Percentiles rank a stretch among this genome's conserved stretches.
Evolutionary conservation across 2,888 invertebrate genomes (phyloP).

Genomic region (Rhagonycha fulva): DNA sequence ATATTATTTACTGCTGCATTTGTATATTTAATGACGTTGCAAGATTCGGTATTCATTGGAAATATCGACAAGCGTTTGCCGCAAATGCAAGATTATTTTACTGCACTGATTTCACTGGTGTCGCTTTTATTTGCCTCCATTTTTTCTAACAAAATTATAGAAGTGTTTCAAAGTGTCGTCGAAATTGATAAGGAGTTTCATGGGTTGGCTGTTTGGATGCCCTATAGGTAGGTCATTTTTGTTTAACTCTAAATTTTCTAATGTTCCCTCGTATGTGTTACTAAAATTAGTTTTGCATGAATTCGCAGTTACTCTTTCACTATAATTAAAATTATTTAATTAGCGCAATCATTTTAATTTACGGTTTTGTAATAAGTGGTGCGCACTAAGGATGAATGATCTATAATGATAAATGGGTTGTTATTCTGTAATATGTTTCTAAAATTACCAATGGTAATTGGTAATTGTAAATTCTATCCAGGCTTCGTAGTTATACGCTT

Average conservation of each 20-base stretch:
- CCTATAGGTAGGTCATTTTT: constrained; percentile 38
- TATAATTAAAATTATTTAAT: background rate
- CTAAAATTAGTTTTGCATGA: background rate
- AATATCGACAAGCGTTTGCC: constrained; percentile 27
- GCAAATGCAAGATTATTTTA: constrained; percentile 32
- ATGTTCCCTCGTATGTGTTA: background rate
- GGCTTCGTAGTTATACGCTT: background rate
- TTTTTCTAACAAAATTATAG: constrained; percentile 35
- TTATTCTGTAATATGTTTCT: background rate
- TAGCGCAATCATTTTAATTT: background rate
- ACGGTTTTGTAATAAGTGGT: background rate
- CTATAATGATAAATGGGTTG: background rate
- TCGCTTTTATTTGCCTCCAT: constrained; percentile 31
- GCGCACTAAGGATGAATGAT: background rate
- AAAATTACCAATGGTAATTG: background rate
- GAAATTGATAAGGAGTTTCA: constrained; percentile 37
- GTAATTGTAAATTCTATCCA: background rate
- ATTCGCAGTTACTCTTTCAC: background rate
- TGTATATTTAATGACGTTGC: background rate
- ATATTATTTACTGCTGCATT: constrained; percentile 1
- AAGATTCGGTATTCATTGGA: constrained; percentile 5
- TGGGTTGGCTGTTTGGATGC: constrained; percentile 36
- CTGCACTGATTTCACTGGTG: constrained; percentile 22
- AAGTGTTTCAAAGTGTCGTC: constrained; percentile 34
- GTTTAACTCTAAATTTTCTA: background rate